Conservation (phyloP, 2,797 vertebrate species). For the Muscicapa striata region DNA sequence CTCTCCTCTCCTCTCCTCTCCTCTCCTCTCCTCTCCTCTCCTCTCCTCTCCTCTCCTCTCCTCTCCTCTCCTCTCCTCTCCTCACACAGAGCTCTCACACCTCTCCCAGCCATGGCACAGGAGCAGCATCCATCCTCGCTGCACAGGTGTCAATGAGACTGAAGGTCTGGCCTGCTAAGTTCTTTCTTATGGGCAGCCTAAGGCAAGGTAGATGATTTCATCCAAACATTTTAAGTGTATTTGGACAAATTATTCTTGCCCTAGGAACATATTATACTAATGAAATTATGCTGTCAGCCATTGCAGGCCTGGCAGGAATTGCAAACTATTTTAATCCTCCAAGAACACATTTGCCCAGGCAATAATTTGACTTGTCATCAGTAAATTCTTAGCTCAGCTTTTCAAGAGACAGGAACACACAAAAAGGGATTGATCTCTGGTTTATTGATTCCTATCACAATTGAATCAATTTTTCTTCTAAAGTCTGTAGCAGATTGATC, state of each 20-base stretch:
- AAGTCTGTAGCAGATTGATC: neutral
- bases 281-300: neutral
- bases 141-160: neutral
- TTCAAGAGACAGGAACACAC: constrained; percentile 21
- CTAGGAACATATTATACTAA: neutral
- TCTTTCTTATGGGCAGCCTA: neutral
- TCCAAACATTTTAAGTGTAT: neutral
- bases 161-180: neutral
- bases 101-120: rapidly evolving
- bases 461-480: neutral
- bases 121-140: rapidly evolving
- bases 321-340: constrained; percentile 26
- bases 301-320: constrained; percentile 19
- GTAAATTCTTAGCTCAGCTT: constrained; percentile 25
- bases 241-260: constrained; percentile 15
- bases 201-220: neutral
- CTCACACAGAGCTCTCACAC: rapidly evolving
- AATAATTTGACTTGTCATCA: constrained; percentile 17
- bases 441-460: neutral
- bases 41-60: constrained; percentile 66
- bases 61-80: too few species aligned
- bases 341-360: constrained; percentile 7
- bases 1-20: too few species aligned
- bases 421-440: neutral
- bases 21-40: too few species aligned